Percentiles rank a stretch among this genome's conserved stretches.
These are phyloP conservation scores for Polyploca ridens DNA, from an alignment of 2,888 invertebrate species.

Conservation along the genomic window DNA sequence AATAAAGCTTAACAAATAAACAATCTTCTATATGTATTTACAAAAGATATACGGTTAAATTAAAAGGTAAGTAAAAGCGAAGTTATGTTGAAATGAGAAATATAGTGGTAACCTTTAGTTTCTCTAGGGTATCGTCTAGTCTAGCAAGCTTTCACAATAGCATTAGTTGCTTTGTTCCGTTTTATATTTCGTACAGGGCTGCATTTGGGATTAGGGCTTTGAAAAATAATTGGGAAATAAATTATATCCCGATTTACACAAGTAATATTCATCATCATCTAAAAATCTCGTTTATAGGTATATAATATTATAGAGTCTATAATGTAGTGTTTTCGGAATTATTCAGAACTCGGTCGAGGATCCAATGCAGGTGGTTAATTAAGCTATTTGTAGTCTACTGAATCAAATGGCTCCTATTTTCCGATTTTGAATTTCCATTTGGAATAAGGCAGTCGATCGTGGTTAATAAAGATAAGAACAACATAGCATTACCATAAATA, in stretches of 20 bases:
- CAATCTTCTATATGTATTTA: background rate
- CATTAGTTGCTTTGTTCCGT: background rate
- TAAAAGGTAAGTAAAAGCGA: background rate
- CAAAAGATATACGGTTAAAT: background rate
- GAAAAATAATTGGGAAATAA: background rate
- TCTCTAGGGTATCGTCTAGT: background rate
- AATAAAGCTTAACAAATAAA: too few relatives aligned
- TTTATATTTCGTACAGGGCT: background rate
- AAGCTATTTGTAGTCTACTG: too few relatives aligned
- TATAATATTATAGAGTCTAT: too few relatives aligned
- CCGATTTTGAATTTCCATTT: background rate
- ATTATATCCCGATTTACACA: too few relatives aligned
- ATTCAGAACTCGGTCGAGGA: too few relatives aligned
- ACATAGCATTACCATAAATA: too few relatives aligned
- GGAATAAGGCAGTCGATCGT: too few relatives aligned
- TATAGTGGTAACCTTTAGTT: background rate
- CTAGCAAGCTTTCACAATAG: constrained; percentile 1
- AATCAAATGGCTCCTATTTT: background rate
- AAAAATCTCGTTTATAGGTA: too few relatives aligned
- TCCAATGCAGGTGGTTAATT: too few relatives aligned
- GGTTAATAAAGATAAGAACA: too few relatives aligned
- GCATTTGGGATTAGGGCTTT: background rate
- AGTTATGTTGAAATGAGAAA: background rate
- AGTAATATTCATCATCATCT: too few relatives aligned
- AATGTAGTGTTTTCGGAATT: too few relatives aligned